phyloP scores from a whole-genome alignment of 2,797 vertebrate species.

The Hydrolagus colliei region DNA sequence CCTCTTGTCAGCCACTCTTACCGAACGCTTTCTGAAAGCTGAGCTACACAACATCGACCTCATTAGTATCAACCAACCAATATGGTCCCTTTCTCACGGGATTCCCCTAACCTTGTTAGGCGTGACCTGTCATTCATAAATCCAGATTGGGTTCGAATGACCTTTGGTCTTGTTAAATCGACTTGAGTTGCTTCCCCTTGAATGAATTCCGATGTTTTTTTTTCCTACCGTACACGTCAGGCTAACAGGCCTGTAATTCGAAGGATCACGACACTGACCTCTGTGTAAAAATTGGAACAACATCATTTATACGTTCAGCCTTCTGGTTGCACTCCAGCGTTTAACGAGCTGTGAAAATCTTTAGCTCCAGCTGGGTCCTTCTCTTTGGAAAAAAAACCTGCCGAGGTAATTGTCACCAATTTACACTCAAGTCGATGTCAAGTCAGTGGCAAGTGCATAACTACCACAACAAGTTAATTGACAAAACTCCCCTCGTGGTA shows the following conservation, averaged over 20 bases:
- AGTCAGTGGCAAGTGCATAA: too few species aligned
- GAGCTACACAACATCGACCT: neutral
- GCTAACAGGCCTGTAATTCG: neutral
- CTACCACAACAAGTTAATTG: too few species aligned
- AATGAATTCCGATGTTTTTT: neutral
- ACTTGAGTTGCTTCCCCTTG: neutral
- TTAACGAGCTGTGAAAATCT: constrained; percentile 17
- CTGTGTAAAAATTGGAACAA: neutral
- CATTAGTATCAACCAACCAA: neutral
- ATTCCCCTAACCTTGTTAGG: neutral
- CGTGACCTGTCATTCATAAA: neutral
- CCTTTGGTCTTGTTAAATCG: neutral
- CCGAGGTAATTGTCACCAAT: too few species aligned
- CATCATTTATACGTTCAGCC: neutral
- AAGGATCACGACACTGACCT: neutral
- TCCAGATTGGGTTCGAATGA: neutral
- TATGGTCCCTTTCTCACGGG: neutral
- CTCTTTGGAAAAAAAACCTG: neutral
- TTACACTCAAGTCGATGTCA: too few species aligned
- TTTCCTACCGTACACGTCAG: neutral
- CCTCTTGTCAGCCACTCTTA: neutral
- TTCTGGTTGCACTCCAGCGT: neutral
- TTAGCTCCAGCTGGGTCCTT: neutral
- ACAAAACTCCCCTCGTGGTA: too few species aligned
- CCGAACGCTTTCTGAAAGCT: neutral